These are phyloP conservation scores for Temnothorax ravouxi DNA, from an alignment of 2,888 invertebrate species.

Conservation along the genomic window DNA sequence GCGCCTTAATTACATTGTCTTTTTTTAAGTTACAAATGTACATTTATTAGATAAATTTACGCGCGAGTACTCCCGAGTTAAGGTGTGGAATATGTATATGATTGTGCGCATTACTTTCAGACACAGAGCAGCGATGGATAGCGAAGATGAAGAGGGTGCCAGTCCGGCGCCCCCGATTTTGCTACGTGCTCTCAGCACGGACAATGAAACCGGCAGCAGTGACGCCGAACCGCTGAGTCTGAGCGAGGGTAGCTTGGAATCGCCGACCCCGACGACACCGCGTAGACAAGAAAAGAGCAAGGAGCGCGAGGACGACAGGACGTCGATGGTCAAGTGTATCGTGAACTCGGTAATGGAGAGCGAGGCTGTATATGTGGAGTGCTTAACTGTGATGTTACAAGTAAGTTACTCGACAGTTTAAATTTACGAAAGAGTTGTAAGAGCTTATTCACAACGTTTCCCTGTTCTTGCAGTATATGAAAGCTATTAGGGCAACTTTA, in stretches of 20 bases:
- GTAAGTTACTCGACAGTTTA: conserved; percentile 86
- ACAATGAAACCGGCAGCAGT: conserved; percentile 85
- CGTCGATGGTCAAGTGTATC: conserved; percentile 95
- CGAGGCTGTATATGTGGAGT: conserved; percentile 96
- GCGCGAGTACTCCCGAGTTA: conserved; percentile 14
- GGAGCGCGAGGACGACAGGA: conserved; percentile 92
- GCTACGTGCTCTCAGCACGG: conserved; percentile 84
- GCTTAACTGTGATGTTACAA: conserved; percentile 95
- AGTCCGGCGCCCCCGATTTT: conserved; percentile 84
- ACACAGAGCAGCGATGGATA: conserved; percentile 84
- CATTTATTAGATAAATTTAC: conserved; percentile 3
- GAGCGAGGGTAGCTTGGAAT: conserved; percentile 85
- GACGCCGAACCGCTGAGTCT: conserved; percentile 85
- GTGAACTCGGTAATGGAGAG: conserved; percentile 96
- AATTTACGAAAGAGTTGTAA: neutral
- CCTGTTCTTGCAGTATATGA: conserved; percentile 92
- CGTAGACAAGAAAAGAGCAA: conserved; percentile 86
- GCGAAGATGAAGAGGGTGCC: conserved; percentile 85
- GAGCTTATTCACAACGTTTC: conserved; percentile 14
- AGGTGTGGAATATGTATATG: conserved; percentile 7
- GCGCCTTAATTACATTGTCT: neutral
- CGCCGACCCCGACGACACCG: conserved; percentile 85
- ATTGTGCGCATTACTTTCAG: conserved; percentile 71
- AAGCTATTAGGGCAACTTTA: conserved; percentile 95
- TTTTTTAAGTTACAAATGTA: neutral